phyloP scores from a whole-genome alignment of 2,888 invertebrate genomes.

The Cosmia pyralina region DNA sequence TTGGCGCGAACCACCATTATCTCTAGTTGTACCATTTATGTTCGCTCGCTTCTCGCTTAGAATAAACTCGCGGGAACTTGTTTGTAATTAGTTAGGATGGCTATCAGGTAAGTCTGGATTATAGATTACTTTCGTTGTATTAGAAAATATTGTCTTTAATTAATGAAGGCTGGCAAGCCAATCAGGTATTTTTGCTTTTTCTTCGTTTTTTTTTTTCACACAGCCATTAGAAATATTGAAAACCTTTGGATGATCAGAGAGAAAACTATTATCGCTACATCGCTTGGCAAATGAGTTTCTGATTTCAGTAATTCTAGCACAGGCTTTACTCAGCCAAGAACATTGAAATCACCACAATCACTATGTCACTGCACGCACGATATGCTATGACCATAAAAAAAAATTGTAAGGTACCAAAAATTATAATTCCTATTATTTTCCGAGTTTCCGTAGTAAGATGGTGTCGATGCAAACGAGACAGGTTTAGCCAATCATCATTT shows the following conservation, averaged over 20 bases:
- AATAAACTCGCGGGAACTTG: constrained; percentile 35
- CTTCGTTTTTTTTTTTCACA: constrained; percentile 43
- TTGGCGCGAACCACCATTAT: constrained; percentile 68
- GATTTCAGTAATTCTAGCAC: too few relatives aligned
- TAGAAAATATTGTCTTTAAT: constrained; percentile 55
- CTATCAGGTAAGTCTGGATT: constrained; percentile 49
- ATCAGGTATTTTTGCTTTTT: constrained; percentile 31
- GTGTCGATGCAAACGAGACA: constrained; percentile 50
- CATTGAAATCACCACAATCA: not conserved
- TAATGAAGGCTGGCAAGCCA: constrained; percentile 24
- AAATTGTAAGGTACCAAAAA: not conserved
- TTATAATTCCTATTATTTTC: too few relatives aligned
- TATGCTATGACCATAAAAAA: too few relatives aligned
- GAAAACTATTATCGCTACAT: not conserved
- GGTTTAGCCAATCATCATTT: constrained; percentile 75
- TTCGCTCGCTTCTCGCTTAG: constrained; percentile 35
- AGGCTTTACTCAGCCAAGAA: not conserved
- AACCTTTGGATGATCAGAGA: not conserved
- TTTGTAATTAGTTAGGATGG: constrained; percentile 54
- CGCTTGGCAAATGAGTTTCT: not conserved
- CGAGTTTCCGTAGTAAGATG: constrained; percentile 57
- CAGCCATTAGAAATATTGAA: not conserved
- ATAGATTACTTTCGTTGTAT: constrained; percentile 45
- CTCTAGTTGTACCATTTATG: constrained; percentile 54
- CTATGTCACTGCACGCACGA: not conserved